A percentile compares a stretch with the other conserved stretches of the same genome.
These are phyloP conservation scores for Apeltes quadracus DNA, from an alignment of 2,113 vertebrate species.

Conservation along the genomic window DNA sequence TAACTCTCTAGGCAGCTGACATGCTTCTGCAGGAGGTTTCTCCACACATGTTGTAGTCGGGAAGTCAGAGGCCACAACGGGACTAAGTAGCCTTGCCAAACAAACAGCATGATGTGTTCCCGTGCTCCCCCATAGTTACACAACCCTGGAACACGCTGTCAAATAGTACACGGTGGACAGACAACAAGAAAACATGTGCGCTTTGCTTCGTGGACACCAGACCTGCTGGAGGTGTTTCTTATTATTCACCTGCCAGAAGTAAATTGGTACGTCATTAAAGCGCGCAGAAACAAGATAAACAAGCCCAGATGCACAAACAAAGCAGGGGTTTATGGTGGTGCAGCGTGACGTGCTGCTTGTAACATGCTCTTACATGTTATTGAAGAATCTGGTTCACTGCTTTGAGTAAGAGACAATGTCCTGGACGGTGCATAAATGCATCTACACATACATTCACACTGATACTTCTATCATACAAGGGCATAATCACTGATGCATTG, in stretches of 20 bases:
- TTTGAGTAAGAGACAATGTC: slow-evolving; percentile 1
- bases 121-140: slow-evolving; percentile 61
- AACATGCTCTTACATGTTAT: slow-evolving; percentile 7
- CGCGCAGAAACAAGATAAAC: slow-evolving; percentile 1
- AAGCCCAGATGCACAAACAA: slow-evolving; percentile 4
- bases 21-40: slow-evolving; percentile 52
- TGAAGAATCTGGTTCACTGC: slow-evolving; percentile 15
- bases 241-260: slow-evolving; percentile 24
- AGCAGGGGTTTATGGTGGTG: slow-evolving; percentile 5
- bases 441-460: slow-evolving; percentile 3
- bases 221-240: background rate
- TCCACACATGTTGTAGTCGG: slow-evolving; percentile 26
- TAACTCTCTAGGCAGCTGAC: slow-evolving; percentile 43
- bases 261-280: slow-evolving; percentile 15
- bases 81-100: slow-evolving; percentile 22
- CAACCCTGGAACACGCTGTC: slow-evolving; percentile 51
- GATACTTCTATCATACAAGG: background rate
- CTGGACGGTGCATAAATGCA: slow-evolving; percentile 11
- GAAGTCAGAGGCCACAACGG: slow-evolving; percentile 30
- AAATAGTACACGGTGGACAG: slow-evolving; percentile 11
- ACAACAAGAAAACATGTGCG: slow-evolving; percentile 40
- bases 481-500: background rate
- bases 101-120: slow-evolving; percentile 55
- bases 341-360: background rate
- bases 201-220: background rate